These are phyloP conservation scores for Sardina pilchardus DNA, from an alignment of 2,113 vertebrate genomes.

Conservation along the genomic window DNA sequence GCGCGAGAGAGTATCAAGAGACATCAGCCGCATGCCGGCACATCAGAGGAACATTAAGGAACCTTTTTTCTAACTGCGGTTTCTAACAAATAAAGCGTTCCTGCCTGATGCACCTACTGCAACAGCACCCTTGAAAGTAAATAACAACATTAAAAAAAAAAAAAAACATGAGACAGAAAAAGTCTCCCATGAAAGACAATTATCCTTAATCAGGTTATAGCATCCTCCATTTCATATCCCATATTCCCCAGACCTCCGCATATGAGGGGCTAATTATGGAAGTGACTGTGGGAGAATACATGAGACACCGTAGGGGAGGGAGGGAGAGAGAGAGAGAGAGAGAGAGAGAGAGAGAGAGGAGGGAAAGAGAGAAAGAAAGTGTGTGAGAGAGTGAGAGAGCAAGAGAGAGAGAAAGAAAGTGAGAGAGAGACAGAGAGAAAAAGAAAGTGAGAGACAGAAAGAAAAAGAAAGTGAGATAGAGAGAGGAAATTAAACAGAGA, in stretches of 20 bases:
- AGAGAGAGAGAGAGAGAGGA: background rate
- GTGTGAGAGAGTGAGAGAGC: background rate
- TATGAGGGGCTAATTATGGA: constrained; percentile 54
- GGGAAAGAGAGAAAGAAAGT: background rate
- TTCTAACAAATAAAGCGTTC: too few species aligned
- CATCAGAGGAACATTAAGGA: too few species aligned
- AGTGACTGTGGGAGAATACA: background rate
- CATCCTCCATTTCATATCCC: constrained; percentile 40
- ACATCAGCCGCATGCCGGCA: too few species aligned
- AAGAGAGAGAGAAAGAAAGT: background rate
- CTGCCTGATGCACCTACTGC: too few species aligned
- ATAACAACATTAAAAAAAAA: constrained; percentile 43
- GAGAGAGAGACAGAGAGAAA: background rate
- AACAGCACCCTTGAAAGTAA: constrained; percentile 24
- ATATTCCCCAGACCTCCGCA: constrained; percentile 37
- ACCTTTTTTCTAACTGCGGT: too few species aligned
- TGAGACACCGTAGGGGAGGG: background rate
- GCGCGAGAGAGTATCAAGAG: too few species aligned
- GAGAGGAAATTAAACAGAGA: background rate
- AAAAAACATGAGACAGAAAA: constrained; percentile 44
- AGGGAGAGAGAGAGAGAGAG: background rate
- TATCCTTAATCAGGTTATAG: constrained; percentile 54
- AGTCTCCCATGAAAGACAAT: constrained; percentile 61
- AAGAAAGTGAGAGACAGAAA: background rate
- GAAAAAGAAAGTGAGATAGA: background rate